Evolutionary conservation across 1,140 invertebrate genomes (phyloP), one percentile per base, ranked within the genome.

Genomic region (Dendrolimus punctatus): DNA sequence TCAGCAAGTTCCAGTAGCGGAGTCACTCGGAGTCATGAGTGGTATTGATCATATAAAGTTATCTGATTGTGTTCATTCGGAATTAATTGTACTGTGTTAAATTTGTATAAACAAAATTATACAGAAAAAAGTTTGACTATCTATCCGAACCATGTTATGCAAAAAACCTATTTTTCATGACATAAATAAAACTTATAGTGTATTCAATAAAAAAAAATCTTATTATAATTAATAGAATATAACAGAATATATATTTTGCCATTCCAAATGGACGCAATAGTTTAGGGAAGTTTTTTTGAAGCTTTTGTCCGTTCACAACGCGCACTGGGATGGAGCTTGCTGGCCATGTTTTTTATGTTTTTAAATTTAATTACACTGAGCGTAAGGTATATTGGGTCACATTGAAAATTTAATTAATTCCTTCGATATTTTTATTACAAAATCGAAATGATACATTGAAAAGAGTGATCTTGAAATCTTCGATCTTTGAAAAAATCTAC

Each of bases 1-100:
- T 69, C 81, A 85, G 75, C 81, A 85, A 85, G 77, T 85, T 73
- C 79, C 81, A 8, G 79, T 85, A 54, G 80, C 81, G 39, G 79
- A 85, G 69, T 85, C 81, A 5, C 76, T 85, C 52, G 81, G 81
- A 68, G 81, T 85, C 57, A 85, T 82, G 81, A 80, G 74, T 70
- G 81, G 81, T 85, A 85, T 71, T 53, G 56, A 53, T 62, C 52
- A 55, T 49, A 57, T 55, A 49, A 60, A 43, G 37, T 64, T 62
- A 56, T 64, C 55, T 41, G 52, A 55, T 45, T 66, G 61, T 65
- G 64, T 71, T 60, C 67, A 78, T 68, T 78, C 73, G 63, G 71
- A 72, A 77, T 60, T 50, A 46, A 9, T 8, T 5, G 40, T 8
- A 8, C 5, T 38, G 40, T 39, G 10, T 23, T 1, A 23, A 23